These are phyloP conservation scores for Pollenia griseotomentosa DNA, from an alignment of 2,888 invertebrate species.

Conservation along the genomic window DNA sequence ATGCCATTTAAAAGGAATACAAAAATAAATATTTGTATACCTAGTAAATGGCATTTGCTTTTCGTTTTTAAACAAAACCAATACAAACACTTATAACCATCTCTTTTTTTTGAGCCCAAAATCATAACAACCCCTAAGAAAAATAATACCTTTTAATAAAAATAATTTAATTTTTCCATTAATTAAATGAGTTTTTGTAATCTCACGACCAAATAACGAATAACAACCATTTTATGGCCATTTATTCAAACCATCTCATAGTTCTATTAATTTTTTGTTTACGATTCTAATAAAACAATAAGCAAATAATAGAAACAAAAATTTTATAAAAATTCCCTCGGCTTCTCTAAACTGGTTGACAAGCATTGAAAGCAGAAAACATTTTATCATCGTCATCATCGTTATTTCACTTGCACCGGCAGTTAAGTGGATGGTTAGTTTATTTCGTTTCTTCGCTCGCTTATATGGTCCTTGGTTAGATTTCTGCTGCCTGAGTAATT, in stretches of 20 bases:
- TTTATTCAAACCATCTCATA: not conserved
- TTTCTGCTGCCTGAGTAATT: not conserved
- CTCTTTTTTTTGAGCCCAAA: too few relatives aligned
- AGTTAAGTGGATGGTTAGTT: not conserved
- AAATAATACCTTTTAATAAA: not conserved
- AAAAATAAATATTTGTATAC: too few relatives aligned
- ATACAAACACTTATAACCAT: too few relatives aligned
- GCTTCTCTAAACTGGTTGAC: not conserved
- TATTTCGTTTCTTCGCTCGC: too few relatives aligned
- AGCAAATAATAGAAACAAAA: conserved; percentile 20
- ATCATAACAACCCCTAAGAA: not conserved
- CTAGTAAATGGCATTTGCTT: too few relatives aligned
- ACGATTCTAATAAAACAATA: conserved; percentile 10
- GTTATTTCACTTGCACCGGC: not conserved
- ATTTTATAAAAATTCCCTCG: not conserved
- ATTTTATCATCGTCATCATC: not conserved
- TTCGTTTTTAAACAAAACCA: too few relatives aligned
- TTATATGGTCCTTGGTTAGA: not conserved
- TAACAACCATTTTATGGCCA: not conserved
- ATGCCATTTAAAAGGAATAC: too few relatives aligned
- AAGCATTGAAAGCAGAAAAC: conserved; percentile 12
- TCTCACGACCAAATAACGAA: conserved; percentile 3
- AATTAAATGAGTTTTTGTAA: conserved; percentile 12
- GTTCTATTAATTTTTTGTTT: not conserved
- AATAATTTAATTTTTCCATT: conserved; percentile 13